phyloP scores from a whole-genome alignment of 2,113 vertebrate genomes.

The Illadopsis cleaveri region DNA sequence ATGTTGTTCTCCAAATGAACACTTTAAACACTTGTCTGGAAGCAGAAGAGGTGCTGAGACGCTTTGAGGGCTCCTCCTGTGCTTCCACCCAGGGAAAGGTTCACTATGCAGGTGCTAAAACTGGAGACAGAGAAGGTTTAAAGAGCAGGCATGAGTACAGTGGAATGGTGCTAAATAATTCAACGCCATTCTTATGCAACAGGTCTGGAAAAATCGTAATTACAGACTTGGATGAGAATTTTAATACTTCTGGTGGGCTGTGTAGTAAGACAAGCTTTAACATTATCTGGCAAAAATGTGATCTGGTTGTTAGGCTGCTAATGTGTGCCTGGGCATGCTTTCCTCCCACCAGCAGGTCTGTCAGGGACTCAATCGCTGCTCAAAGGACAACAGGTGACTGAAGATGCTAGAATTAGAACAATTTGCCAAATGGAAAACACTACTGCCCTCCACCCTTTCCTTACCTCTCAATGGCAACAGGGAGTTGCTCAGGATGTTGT shows the following conservation, averaged over 20 bases:
- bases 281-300: constrained; percentile 9
- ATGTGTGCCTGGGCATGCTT: constrained; percentile 17
- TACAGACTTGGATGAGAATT: constrained; percentile 22
- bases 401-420: neutral
- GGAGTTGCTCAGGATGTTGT: neutral
- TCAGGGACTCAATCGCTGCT: neutral
- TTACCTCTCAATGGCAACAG: neutral
- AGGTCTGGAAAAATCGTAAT: constrained; percentile 35
- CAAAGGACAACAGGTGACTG: neutral
- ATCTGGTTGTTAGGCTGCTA: neutral
- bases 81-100: neutral
- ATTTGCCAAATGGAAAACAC: neutral
- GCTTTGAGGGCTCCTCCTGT: neutral
- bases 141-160: neutral
- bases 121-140: neutral
- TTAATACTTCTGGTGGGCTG: constrained; percentile 28
- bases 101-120: neutral
- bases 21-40: neutral
- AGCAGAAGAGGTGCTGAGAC: neutral
- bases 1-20: neutral
- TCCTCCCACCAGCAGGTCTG: constrained; percentile 19
- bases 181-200: neutral
- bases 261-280: constrained; percentile 13
- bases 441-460: neutral
- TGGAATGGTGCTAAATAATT: constrained; percentile 17